Conservation (phyloP, 2,797 vertebrate species). For the Philypnodon macrostomus region DNA sequence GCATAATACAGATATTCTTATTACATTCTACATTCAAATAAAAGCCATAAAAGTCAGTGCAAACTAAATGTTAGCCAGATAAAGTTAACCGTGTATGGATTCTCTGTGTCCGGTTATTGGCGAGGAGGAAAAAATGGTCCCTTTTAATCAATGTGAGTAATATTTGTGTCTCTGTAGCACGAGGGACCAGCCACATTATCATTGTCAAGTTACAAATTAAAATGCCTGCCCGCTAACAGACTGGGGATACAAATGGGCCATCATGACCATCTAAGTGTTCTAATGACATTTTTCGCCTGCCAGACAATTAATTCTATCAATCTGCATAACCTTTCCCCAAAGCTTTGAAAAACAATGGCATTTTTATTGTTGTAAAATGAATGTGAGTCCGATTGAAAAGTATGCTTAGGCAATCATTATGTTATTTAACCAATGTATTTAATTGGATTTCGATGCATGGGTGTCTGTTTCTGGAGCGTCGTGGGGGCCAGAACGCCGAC, state of each 20-base stretch:
- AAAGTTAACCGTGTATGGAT: slow-evolving; percentile 58
- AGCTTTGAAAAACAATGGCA: slow-evolving; percentile 73
- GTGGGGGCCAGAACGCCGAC: slow-evolving; percentile 62
- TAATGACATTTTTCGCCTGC: slow-evolving; percentile 79
- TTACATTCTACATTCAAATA: slow-evolving; percentile 28
- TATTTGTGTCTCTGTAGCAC: slow-evolving; percentile 71
- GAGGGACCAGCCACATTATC: slow-evolving; percentile 73
- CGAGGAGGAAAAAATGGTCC: slow-evolving; percentile 49
- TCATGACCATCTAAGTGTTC: slow-evolving; percentile 79
- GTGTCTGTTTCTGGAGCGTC: slow-evolving; percentile 64
- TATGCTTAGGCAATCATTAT: slow-evolving; percentile 78
- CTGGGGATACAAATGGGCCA: slow-evolving; percentile 72
- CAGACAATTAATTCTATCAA: slow-evolving; percentile 82
- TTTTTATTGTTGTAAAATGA: slow-evolving; percentile 78
- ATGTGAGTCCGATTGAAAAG: slow-evolving; percentile 72
- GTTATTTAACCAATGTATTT: slow-evolving; percentile 81
- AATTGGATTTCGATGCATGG: slow-evolving; percentile 78
- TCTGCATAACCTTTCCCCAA: slow-evolving; percentile 81
- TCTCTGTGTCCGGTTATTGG: slow-evolving; percentile 51
- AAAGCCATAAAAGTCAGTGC: slow-evolving; percentile 38
- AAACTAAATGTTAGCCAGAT: slow-evolving; percentile 63
- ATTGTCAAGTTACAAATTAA: slow-evolving; percentile 84
- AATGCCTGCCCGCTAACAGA: slow-evolving; percentile 75
- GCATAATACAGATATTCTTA: slow-evolving; percentile 36
- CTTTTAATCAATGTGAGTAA: slow-evolving; percentile 79